phyloP scores from a whole-genome alignment of 2,888 invertebrate genomes.

The Rhingia rostrata region DNA sequence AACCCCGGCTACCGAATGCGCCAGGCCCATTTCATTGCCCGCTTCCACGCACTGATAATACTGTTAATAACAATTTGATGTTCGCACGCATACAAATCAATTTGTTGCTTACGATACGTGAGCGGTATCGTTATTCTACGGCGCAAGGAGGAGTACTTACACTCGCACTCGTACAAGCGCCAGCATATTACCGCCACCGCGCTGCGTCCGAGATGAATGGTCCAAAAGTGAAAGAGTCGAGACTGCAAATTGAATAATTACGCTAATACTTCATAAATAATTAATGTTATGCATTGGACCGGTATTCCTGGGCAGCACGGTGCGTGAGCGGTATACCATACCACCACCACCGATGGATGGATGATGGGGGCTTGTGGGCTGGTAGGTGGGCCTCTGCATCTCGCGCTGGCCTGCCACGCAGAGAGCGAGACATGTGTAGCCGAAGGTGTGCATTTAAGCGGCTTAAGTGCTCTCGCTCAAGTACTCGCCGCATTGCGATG shows the following conservation, averaged over 20 bases:
- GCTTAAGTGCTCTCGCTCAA: constrained; percentile 70
- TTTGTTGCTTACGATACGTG: constrained; percentile 43
- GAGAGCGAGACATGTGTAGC: constrained; percentile 26
- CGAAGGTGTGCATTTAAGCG: constrained; percentile 71
- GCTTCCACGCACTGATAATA: constrained; percentile 71
- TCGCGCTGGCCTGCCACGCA: constrained; percentile 15
- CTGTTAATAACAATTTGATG: constrained; percentile 74
- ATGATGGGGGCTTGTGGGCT: constrained; percentile 63
- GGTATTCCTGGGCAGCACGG: constrained; percentile 43
- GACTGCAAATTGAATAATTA: constrained; percentile 79
- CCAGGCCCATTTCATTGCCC: constrained; percentile 55
- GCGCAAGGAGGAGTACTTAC: background rate
- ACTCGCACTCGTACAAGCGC: constrained; percentile 49
- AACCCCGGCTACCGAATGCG: constrained; percentile 25
- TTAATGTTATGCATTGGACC: constrained; percentile 77
- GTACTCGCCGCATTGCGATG: constrained; percentile 64
- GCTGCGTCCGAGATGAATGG: constrained; percentile 57
- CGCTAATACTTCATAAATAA: constrained; percentile 79
- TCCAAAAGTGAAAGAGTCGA: constrained; percentile 71
- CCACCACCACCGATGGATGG: constrained; percentile 38
- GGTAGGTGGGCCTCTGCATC: constrained; percentile 67
- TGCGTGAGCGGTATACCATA: constrained; percentile 64
- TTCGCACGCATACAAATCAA: constrained; percentile 74
- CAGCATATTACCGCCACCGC: constrained; percentile 12
- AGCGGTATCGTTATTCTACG: background rate